phyloP scores from a whole-genome alignment of 2,113 vertebrate genomes.

The Globicephala melas region DNA sequence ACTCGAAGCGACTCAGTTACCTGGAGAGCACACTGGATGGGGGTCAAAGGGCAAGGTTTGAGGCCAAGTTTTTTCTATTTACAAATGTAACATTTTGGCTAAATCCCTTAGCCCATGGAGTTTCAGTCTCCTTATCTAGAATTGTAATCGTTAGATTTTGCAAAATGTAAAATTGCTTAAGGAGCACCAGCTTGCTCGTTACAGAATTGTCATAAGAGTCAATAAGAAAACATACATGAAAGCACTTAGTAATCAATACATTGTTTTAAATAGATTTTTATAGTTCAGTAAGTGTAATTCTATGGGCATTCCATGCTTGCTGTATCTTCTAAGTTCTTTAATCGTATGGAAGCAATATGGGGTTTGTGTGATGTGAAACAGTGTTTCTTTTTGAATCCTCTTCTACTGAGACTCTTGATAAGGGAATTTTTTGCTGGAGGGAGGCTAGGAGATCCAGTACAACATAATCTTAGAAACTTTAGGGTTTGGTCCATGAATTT shows the following conservation, averaged over 20 bases:
- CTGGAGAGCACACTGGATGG: fast-evolving
- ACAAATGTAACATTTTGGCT: neutral
- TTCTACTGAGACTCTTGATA: neutral
- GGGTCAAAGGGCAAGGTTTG: no score
- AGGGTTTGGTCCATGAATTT: neutral
- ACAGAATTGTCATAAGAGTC: neutral
- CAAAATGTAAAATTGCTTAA: neutral
- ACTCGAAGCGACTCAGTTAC: fast-evolving
- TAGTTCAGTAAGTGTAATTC: neutral
- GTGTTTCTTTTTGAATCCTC: neutral
- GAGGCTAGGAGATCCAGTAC: neutral
- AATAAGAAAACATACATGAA: neutral
- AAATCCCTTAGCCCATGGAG: neutral
- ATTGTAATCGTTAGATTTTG: neutral
- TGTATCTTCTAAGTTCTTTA: neutral
- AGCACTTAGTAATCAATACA: neutral
- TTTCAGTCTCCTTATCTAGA: neutral
- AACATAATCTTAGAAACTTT: neutral
- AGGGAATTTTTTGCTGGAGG: neutral
- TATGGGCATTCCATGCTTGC: neutral
- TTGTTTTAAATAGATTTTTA: neutral
- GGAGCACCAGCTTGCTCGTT: neutral
- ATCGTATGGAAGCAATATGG: neutral
- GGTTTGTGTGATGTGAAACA: neutral
- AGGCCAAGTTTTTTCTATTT: neutral